Conservation (phyloP, 2,113 vertebrate species). For the Damaliscus lunatus region DNA sequence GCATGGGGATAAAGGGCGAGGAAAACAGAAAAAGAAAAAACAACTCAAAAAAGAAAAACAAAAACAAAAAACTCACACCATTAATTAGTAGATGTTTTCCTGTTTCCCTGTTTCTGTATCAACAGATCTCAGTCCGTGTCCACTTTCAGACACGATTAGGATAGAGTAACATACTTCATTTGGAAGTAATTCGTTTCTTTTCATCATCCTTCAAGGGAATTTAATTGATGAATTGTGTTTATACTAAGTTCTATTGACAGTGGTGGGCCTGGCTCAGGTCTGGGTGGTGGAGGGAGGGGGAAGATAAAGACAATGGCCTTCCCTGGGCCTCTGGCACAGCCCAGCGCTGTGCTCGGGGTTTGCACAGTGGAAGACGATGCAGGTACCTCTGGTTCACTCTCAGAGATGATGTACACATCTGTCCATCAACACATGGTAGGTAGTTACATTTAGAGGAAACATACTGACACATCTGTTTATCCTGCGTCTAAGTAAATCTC, state of each 20-base stretch:
- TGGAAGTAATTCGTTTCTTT: conserved; percentile 20
- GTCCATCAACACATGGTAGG: conserved; percentile 56
- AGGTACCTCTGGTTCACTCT: neutral
- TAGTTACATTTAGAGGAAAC: conserved; percentile 67
- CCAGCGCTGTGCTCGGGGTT: neutral
- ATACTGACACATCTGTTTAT: conserved; percentile 78
- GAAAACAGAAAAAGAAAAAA: neutral
- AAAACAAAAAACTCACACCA: neutral
- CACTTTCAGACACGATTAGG: neutral
- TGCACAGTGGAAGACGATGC: neutral
- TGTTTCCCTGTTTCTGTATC: neutral
- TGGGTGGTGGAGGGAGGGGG: neutral
- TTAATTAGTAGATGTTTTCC: neutral
- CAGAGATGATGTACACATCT: conserved; percentile 63
- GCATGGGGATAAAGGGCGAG: neutral
- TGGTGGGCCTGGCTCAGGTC: neutral
- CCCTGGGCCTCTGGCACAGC: neutral
- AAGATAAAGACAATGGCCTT: neutral
- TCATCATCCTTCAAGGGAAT: neutral
- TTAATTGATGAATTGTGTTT: neutral
- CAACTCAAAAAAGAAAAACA: neutral
- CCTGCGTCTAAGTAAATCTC: conserved; percentile 79
- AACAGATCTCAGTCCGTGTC: neutral
- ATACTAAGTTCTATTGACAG: neutral
- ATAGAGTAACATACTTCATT: neutral